phyloP scores from a whole-genome alignment of 35 echinoderm and acorn worm species.

The Diadema setosum region DNA sequence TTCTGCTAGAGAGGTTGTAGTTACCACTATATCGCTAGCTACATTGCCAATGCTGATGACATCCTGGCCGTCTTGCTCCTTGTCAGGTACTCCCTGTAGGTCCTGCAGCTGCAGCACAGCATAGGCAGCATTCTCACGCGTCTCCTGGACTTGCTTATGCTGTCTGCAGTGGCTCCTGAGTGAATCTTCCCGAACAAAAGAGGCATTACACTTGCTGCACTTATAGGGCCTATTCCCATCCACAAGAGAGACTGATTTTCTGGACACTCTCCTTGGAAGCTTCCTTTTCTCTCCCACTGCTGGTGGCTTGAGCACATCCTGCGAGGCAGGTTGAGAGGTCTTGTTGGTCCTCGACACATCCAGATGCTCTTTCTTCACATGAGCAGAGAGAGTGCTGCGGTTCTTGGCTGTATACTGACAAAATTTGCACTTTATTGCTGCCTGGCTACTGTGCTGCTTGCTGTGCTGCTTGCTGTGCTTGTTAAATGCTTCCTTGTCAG shows the following conservation, averaged over 20 bases:
- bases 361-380: slow-evolving; percentile 64
- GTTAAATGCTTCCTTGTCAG: not conserved
- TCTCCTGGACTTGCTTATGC: not conserved
- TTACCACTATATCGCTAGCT: too few relatives aligned
- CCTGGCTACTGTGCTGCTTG: not conserved
- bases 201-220: slow-evolving; percentile 29
- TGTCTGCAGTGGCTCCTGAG: slow-evolving; percentile 30
- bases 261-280: not conserved
- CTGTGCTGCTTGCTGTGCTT: slow-evolving; percentile 59
- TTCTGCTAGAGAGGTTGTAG: too few relatives aligned
- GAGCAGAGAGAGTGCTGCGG: not conserved
- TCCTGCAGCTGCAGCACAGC: slow-evolving; percentile 7
- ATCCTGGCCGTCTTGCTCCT: not conserved
- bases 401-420: slow-evolving; percentile 47
- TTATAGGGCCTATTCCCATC: slow-evolving; percentile 39
- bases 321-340: too few relatives aligned
- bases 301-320: too few relatives aligned
- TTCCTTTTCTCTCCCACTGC: too few relatives aligned
- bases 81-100: not conserved
- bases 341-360: not conserved
- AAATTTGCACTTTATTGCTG: slow-evolving; percentile 26
- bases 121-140: not conserved
- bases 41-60: too few relatives aligned
- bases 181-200: slow-evolving; percentile 40
- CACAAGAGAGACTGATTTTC: not conserved